Percentiles rank a stretch among this genome's conserved stretches.
Evolutionary conservation across 2,113 vertebrate species (phyloP).

Genomic region (Cercopithecus mona): DNA sequence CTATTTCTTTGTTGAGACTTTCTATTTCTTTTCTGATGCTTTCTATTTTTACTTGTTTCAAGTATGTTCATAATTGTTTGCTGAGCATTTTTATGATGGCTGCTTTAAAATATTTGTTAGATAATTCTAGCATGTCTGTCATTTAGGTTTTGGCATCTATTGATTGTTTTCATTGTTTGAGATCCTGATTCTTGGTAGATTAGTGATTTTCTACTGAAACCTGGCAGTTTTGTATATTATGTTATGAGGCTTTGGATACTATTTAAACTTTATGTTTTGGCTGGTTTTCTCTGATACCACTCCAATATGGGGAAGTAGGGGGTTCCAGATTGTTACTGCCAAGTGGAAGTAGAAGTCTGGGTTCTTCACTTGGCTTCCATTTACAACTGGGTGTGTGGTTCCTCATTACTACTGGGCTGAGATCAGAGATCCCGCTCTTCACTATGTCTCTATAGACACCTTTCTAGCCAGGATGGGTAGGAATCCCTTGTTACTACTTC

Average conservation of each 20-base stretch:
- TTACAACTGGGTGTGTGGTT: neutral
- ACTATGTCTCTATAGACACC: neutral
- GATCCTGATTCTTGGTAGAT: neutral
- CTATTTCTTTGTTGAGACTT: no score
- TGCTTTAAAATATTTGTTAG: neutral
- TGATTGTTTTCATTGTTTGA: neutral
- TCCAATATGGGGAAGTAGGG: neutral
- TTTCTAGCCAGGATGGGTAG: neutral
- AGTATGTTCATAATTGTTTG: neutral
- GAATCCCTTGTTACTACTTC: neutral
- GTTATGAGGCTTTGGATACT: neutral
- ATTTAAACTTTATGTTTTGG: neutral
- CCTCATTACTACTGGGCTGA: neutral
- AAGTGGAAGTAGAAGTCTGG: neutral
- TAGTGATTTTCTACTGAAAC: neutral
- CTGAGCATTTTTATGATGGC: neutral
- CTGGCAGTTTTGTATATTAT: neutral
- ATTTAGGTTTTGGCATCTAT: neutral
- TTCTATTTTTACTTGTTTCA: neutral
- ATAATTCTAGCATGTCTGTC: neutral
- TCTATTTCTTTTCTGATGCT: neutral
- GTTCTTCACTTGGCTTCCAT: neutral
- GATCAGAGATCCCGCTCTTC: neutral
- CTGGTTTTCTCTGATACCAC: neutral
- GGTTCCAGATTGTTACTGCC: neutral